Conservation (phyloP, 2,797 vertebrate genomes). For the Epinephelus awoara region DNA sequence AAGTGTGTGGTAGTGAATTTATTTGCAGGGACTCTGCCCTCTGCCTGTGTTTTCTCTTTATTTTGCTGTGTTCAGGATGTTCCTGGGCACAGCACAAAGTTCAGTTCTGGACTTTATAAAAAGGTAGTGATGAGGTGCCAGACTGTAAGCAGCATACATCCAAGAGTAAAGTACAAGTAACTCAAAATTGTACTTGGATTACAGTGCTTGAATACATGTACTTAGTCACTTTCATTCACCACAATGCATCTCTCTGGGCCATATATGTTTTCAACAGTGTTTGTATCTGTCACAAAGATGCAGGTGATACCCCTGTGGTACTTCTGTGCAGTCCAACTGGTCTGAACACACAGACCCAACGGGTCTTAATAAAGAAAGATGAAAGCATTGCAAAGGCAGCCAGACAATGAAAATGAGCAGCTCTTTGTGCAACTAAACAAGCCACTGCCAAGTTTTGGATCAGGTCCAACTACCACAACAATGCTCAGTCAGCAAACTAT, state of each 20-base stretch:
- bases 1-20: too few species aligned
- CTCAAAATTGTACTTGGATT: background rate
- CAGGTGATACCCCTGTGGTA: slow-evolving; percentile 66
- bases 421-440: slow-evolving; percentile 51
- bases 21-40: too few species aligned
- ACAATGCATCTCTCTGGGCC: slow-evolving; percentile 31
- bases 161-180: background rate
- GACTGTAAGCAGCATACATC: too few species aligned
- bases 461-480: slow-evolving; percentile 40
- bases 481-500: slow-evolving; percentile 57
- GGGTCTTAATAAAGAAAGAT: slow-evolving; percentile 42
- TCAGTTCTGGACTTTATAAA: too few species aligned
- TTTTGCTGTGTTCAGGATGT: too few species aligned
- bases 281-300: slow-evolving; percentile 63
- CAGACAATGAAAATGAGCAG: slow-evolving; percentile 53
- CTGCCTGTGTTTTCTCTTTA: too few species aligned
- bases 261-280: slow-evolving; percentile 28
- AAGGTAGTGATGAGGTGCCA: too few species aligned
- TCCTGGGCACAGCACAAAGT: too few species aligned
- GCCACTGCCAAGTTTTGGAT: slow-evolving; percentile 47
- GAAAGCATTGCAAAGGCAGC: slow-evolving; percentile 37
- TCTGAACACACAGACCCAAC: slow-evolving; percentile 49
- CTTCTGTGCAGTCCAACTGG: slow-evolving; percentile 42
- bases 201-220: background rate
- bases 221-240: background rate